Conservation (phyloP, 1,140 invertebrate genomes). For the Trinorchestia longiramus region DNA sequence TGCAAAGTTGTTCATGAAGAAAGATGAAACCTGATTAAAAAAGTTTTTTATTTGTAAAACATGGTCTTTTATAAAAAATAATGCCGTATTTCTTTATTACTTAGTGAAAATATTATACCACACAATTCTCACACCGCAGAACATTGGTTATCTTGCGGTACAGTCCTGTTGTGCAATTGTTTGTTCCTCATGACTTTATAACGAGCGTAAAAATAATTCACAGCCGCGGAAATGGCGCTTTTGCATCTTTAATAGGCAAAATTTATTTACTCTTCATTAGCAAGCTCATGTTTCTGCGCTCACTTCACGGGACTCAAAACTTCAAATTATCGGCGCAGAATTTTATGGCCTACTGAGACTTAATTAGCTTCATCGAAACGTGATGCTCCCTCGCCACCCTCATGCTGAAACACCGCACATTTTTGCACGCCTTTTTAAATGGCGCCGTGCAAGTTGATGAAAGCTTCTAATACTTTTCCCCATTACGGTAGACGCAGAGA, state of each 20-base stretch:
- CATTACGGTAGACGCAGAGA: background rate
- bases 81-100: background rate
- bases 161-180: background rate
- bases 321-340: background rate
- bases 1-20: background rate
- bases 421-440: conserved; percentile 20
- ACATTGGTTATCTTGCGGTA: no score
- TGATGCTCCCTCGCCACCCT: background rate
- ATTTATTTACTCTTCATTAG: background rate
- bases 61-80: background rate
- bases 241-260: background rate
- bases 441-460: conserved; percentile 8
- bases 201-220: background rate
- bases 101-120: no score
- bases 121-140: no score
- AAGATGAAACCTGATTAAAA: background rate
- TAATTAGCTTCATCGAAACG: conserved; percentile 31
- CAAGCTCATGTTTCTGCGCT: background rate
- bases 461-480: conserved; percentile 26
- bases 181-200: background rate
- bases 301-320: background rate
- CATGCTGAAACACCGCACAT: background rate
- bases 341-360: conserved; percentile 19
- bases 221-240: background rate
- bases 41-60: background rate